Conservation (phyloP, 1,140 invertebrate genomes). For the Lasioglossum baleicum region DNA sequence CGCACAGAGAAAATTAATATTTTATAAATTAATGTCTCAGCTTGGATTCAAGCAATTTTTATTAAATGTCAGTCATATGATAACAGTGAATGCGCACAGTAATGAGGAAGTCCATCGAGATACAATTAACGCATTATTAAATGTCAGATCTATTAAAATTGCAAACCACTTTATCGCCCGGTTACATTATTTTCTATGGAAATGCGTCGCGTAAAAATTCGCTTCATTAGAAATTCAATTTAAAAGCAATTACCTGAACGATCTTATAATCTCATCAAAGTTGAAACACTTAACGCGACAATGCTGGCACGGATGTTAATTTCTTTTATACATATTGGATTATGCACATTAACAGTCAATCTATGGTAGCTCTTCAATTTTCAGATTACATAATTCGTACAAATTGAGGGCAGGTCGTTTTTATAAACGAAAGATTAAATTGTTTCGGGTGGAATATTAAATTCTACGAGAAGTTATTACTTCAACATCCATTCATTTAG, state of each 20-base stretch:
- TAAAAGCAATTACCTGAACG: conserved; percentile 17
- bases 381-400: too few relatives aligned
- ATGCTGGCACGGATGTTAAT: not conserved
- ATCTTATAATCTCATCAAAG: not conserved
- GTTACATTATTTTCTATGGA: conserved; percentile 9
- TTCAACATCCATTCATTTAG: too few relatives aligned
- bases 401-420: too few relatives aligned
- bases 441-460: too few relatives aligned
- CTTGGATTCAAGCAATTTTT: not conserved
- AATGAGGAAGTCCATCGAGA: not conserved
- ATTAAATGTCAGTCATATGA: too few relatives aligned
- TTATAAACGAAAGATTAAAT: too few relatives aligned
- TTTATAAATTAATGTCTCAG: not conserved
- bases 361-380: too few relatives aligned
- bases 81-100: not conserved
- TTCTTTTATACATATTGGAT: not conserved
- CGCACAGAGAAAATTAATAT: too few relatives aligned
- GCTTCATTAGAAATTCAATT: conserved; percentile 8
- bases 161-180: not conserved
- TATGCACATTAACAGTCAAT: not conserved
- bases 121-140: not conserved
- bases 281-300: not conserved
- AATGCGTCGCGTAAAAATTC: conserved; percentile 6
- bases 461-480: too few relatives aligned
- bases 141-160: not conserved